Evolutionary conservation across 2,888 invertebrate species (phyloP), one percentile per base, ranked within the genome.

Genomic region (Brenthis hecate): DNA sequence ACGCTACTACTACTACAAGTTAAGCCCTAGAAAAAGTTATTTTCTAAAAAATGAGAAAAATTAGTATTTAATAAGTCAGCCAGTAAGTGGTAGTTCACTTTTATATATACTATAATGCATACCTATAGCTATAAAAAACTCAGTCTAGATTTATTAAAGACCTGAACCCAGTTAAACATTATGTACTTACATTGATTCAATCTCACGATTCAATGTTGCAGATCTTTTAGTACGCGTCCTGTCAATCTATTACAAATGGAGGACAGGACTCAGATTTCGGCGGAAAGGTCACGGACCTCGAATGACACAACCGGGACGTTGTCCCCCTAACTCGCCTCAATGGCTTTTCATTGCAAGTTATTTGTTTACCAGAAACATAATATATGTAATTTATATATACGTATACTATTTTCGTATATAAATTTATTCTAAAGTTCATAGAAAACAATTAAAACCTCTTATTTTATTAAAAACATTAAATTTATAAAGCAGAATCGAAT

Each of bases 271-370:
- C 74, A 75, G 72, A 73, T 76, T 78, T 76, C 64, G 77, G 74
- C 72, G 72, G 57, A 63, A 70, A 72, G 78, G 76, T 78, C 77
- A 73, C 74, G 70, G 76, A 78, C 78, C 77, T 68, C 73, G 68
- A 72, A 75, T 75, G 74, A 76, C 73, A 77, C 76, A 74, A 76
- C 72, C 73, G 77, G 76, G 75, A 75, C 77, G 65, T 74, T 74
- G 76, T 71, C 70, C 74, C 78, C 71, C 73, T 67, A 72, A 72
- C 71, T 72, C 71, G 70, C 65, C 65, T 64, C 72, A 71, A 70
- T 71, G 11, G 11, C 36, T 71, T 73, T 69, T 72, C 71, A 74
- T 75, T 72, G 67, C 69, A 66, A 72, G 70, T 72, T 74, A 76
- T 76, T 77, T 76, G 75, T 78, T 76, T 75, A 76, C 75, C 74